Base-by-base conservation (phyloP, 2,888 invertebrate species). In the Brachylomia viminalis region DNA sequence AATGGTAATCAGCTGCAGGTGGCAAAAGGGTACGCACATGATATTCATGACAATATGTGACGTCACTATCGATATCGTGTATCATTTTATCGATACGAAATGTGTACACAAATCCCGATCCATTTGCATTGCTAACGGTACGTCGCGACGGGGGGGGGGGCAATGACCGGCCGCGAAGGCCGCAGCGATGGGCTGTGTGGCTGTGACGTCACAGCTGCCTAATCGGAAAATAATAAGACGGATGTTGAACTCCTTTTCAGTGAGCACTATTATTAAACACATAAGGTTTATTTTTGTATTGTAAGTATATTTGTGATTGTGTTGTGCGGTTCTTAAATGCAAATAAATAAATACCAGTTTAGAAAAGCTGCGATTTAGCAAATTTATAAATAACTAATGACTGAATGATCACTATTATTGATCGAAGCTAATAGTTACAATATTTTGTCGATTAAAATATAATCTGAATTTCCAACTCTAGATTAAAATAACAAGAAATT, bases 141-240 rank as follows among this genome's bases (percentile, higher is more conserved):
- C 89, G 80, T 69, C 74, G 72, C 42, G n/a, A n/a, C n/a, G 52
- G 62, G 77, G 10, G 76, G 59, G 88, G 88, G 88, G 92, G 93
- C 93, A 85, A 84, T 88, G 92, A 92, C 94, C 95, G 93, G 87
- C 93, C 94, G 93, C 92, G 94, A 94, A 95, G 95, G 95, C 92
- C 94, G 92, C 81, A 74, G 80, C 86, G 82, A 87, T 88, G 89
- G 82, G 78, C 72, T 64, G 84, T 94, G 94, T 88, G 82, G 77
- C 76, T 65, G 84, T 94, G 94, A 95, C 94, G 95, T 95, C 94
- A 93, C 75, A 49, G n/a, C 68, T 75, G 71, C 75, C 84, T 86
- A 87, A 88, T 85, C 80, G 76, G 76, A 84, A 86, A 85, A 87
- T 86, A 87, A 86, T 85, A 86, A 86, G 84, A 75, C 87, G 79